Evolutionary conservation across 30 jellyfish, hydroid and myxozoan species (phyloP), one percentile per base, ranked within the genome.

Genomic region (Chrysaora quinquecirrha): DNA sequence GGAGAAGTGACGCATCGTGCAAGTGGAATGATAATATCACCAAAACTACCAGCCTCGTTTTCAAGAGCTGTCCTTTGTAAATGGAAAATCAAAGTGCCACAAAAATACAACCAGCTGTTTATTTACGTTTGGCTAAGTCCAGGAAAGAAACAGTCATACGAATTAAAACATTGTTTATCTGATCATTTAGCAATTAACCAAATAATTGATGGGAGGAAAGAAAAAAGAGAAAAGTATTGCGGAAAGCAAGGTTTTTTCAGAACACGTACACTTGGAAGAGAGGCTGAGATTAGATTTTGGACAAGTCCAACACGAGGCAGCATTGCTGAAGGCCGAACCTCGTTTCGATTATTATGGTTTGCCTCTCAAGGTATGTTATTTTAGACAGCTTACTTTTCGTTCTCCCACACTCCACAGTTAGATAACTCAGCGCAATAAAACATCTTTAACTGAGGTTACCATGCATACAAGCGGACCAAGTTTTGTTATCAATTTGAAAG

Each of bases 221-320:
- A 84, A 54, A 84, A 54, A 23, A 30, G 85, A 24, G 95, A 30
- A 18, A 61, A 64, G 48, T 84, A 56, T 33, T 84, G 95, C 70
- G 95, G 95, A 1, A 73, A 73, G 34, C 74, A 84, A 43, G 95
- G 95, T 3, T 64, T 73, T 24, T 84, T 84, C 60, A 60, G 73
- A 52, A 84, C 95, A 2, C 67, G 77, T 38, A 73, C 95, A 30
- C 70, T 69, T 73, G 95, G 95, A 24, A 61, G 95, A 28, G 83
- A 84, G 73, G 95, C 83, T 20, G 90, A 80, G 47, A 69, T 80
- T 23, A 47, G 90, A 48, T 80, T 80, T 70, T 80, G 90, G 90
- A 69, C 66, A 33, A 80, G 90, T 19, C 90, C 90, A 0, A 22
- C 90, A 11, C 50, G 90, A 49, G 23, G 56, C 9, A 54, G 54